Base-by-base conservation (phyloP, 2,888 invertebrate genomes). In the Imbricaverruca yamaguchii region DNA sequence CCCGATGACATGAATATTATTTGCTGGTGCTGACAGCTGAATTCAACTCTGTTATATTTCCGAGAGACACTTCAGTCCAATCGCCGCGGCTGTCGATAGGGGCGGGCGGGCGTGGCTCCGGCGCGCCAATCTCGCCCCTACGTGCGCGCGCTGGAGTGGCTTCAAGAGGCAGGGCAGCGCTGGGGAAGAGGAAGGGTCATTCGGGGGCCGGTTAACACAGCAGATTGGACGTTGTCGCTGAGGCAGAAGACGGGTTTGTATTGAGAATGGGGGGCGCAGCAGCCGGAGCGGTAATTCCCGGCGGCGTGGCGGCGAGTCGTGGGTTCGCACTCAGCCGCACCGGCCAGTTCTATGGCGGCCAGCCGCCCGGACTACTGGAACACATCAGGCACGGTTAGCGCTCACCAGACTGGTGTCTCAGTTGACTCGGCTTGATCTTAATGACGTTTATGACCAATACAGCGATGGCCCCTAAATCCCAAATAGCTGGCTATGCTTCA, bases 141-240 rank as follows among this genome's bases (percentile, higher is more conserved):
- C 21, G 55, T 55, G 74, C 74, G 3, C 15, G 15, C 53, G 8
- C 74, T 74, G 74, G 74, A 74, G 74, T 74, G 74, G 74, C 74
- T 74, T 74, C 74, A 74, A 74, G 74, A 74, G 74, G 74, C 74
- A 53, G 74, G 74, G 74, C 23, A 18, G 74, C 55, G 74, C 74
- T 10, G 55, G 21, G 53, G 9, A 21, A 53, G 74, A 74, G 74
- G 74, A 74, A 74, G 74, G 74, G 74, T 74, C 74, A 74, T 74
- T 74, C 21, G 53, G 18, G 55, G 53, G 74, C 55, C 10, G 74
- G 55, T 2, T 55, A 53, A 21, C 53, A 18, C 55, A 55, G 74
- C 55, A 74, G 74, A 74, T 74, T 74, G 74, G 21, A 21, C 74
- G 74, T 18, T 55, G 74, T 74, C 74, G 21, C 0, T 18, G 53